Evolutionary conservation across 2,888 invertebrate species (phyloP).

Genomic region (Callosobruchus maculatus): DNA sequence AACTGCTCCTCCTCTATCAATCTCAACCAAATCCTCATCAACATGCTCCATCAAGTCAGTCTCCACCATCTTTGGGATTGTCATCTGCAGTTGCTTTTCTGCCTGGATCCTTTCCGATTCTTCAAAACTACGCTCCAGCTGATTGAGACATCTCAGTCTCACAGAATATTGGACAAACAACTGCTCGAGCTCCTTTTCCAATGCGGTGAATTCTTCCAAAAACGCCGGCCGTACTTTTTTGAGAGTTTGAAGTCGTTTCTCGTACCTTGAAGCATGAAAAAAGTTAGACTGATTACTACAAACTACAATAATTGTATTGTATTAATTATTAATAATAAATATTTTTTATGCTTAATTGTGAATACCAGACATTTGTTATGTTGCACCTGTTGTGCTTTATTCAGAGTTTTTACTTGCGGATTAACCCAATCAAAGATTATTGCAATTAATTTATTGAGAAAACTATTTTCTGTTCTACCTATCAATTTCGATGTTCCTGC

Average conservation of each 20-base stretch:
- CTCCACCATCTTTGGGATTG: constrained; percentile 56
- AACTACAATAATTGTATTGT: too few species aligned
- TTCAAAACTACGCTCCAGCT: constrained; percentile 81
- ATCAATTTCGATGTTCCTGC: constrained; percentile 84
- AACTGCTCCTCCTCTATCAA: constrained; percentile 34
- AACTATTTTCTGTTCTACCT: too few species aligned
- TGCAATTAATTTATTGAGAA: too few species aligned
- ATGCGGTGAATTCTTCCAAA: constrained; percentile 88
- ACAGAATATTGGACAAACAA: constrained; percentile 86
- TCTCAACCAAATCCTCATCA: constrained; percentile 32
- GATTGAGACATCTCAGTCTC: constrained; percentile 83
- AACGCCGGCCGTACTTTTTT: constrained; percentile 73
- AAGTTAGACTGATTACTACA: too few species aligned
- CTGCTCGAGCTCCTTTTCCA: constrained; percentile 79
- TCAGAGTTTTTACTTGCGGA: too few species aligned
- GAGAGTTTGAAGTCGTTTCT: constrained; percentile 55
- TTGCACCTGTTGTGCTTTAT: too few species aligned
- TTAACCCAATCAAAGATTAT: too few species aligned
- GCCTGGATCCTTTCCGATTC: constrained; percentile 75
- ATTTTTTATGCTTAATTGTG: too few species aligned
- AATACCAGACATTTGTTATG: too few species aligned
- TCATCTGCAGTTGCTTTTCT: constrained; percentile 65
- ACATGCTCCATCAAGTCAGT: constrained; percentile 49
- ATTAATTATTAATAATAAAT: too few species aligned
- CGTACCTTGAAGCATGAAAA: too few species aligned